phyloP scores from a whole-genome alignment of 2,888 invertebrate genomes.

The Caenorhabditis parvicauda region DNA sequence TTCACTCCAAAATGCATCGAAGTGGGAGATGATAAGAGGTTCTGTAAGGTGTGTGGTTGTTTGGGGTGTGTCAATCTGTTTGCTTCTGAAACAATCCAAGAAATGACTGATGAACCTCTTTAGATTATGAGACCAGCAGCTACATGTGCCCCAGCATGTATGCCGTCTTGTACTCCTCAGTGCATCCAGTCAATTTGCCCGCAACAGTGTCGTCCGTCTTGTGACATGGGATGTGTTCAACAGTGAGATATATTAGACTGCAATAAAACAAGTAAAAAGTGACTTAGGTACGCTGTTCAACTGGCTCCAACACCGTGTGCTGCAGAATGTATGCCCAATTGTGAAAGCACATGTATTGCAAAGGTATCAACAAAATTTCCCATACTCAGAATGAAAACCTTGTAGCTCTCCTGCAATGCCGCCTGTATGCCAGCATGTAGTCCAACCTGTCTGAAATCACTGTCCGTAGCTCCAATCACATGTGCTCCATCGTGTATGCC shows the following conservation, averaged over 20 bases:
- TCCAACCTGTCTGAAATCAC: conserved; percentile 35
- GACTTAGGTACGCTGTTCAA: conserved; percentile 23
- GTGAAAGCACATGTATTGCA: conserved; percentile 25
- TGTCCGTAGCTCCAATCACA: conserved; percentile 16
- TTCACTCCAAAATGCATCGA: neutral
- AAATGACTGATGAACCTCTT: neutral
- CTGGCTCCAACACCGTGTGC: conserved; percentile 34
- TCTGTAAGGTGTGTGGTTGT: neutral
- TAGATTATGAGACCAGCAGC: conserved; percentile 11
- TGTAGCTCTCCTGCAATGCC: conserved; percentile 30
- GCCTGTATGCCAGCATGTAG: conserved; percentile 44
- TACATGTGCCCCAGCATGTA: conserved; percentile 30
- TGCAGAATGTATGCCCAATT: conserved; percentile 30
- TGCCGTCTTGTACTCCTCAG: conserved; percentile 40
- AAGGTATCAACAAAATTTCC: conserved; percentile 1
- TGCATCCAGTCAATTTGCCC: conserved; percentile 38
- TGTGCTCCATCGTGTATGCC: conserved; percentile 39
- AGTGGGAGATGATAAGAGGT: neutral
- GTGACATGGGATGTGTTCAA: conserved; percentile 31
- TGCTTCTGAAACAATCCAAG: neutral
- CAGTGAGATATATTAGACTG: conserved; percentile 17
- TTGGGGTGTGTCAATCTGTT: too few species aligned
- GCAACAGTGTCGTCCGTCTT: conserved; percentile 36
- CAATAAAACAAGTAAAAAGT: too few species aligned
- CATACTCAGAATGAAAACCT: neutral